Evolutionary conservation across 1,140 invertebrate species (phyloP), one percentile per base, ranked within the genome.

Genomic region (Formica exsecta): DNA sequence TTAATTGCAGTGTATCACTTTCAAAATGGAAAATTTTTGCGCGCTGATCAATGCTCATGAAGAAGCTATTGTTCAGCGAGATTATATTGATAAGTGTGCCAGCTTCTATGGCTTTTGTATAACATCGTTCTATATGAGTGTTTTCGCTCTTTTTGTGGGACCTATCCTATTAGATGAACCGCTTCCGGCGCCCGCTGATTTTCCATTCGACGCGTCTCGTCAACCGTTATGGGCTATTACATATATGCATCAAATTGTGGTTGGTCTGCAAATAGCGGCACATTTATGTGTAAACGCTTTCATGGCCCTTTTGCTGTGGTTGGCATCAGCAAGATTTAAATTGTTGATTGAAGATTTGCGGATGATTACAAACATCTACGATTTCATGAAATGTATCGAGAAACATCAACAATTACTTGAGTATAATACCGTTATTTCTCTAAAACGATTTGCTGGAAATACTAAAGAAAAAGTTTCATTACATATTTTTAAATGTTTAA

Each of bases 111-210:
- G 86, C 41, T 61, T 76, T 11, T 68, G 83, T 1, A 76, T 80
- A 9, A 38, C 85, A n/a, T 87, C 86, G 44, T 70, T 86, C 13
- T 92, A 90, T 19, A n/a, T 87, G 9, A 90, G 90, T 22, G 75
- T 85, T 38, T 25, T 88, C 1, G 70, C 48, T 3, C 85, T 92
- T 22, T 85, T 90, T 1, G 16, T 89, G 13, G 85, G 84, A 36
- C 88, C 92, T 29, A 36, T 91, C 11, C 1, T 92, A 16, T 41
- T 87, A 3, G 36, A 66, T 2, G 62, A 91, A 11, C 73, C 74
- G 54, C 86, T 77, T n/a, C 70, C 62, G 54, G 41, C 22, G 36
- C 11, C 11, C 22, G 66, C 79, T 5, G 73, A 76, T n/a, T 86
- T 62, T 61, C 88, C 86, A 36, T 90, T 90, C 48, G n/a, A 54